A percentile compares a stretch with the other conserved stretches of the same genome.
Conservation (phyloP, 2,888 invertebrate species). For the Eupithecia subfuscata region DNA sequence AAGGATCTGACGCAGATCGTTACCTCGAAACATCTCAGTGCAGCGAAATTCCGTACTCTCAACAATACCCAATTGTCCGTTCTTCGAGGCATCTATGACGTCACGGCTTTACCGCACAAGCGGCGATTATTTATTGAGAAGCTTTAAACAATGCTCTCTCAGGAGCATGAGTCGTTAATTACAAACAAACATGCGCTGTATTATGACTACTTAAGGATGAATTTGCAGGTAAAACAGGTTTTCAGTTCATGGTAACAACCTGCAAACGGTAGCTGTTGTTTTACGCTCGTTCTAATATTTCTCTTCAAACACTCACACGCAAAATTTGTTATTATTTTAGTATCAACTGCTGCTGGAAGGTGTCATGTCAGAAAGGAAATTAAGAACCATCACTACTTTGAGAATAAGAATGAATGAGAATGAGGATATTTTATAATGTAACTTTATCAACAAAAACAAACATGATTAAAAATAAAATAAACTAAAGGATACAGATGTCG, state of each 20-base stretch:
- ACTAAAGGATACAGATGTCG: too few species aligned
- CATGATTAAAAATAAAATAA: too few species aligned
- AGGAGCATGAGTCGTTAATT: slow-evolving; percentile 77
- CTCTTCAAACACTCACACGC: too few species aligned
- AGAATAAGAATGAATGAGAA: too few species aligned
- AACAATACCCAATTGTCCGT: slow-evolving; percentile 43
- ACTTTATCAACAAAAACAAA: too few species aligned
- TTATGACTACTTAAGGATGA: slow-evolving; percentile 49
- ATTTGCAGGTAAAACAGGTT: slow-evolving; percentile 19
- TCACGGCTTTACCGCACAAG: slow-evolving; percentile 68
- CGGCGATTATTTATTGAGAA: slow-evolving; percentile 70
- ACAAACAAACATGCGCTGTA: slow-evolving; percentile 72
- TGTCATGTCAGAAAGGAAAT: too few species aligned
- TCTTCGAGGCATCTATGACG: slow-evolving; percentile 42
- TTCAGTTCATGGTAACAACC: neutral
- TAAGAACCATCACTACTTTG: too few species aligned
- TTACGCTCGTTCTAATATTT: neutral
- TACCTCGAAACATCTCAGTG: slow-evolving; percentile 4
- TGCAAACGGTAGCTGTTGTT: neutral
- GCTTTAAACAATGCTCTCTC: slow-evolving; percentile 73
- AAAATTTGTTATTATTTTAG: too few species aligned
- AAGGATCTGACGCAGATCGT: slow-evolving; percentile 4
- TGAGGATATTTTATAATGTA: too few species aligned
- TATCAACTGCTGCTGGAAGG: too few species aligned
- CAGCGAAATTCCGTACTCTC: slow-evolving; percentile 19